A percentile compares a stretch with the other conserved stretches of the same genome.
Evolutionary conservation across 2,888 invertebrate species (phyloP).

Genomic region (Schrankia costaestrigalis): DNA sequence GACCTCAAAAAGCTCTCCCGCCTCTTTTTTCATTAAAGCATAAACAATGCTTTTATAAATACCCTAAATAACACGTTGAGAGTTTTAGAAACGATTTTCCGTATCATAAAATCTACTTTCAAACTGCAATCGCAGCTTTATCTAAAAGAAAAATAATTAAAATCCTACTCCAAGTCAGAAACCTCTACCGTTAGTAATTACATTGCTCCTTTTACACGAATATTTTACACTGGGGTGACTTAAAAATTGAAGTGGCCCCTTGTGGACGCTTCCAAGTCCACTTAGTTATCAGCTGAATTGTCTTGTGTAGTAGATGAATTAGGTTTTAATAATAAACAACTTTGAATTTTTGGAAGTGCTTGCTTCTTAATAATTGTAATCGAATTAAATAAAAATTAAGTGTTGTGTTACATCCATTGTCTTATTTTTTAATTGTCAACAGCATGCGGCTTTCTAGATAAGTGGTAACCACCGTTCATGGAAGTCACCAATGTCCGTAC

Average conservation of each 20-base stretch:
- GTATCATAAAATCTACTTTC: conserved; percentile 6
- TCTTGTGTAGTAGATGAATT: conserved; percentile 30
- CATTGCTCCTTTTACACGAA: conserved; percentile 30
- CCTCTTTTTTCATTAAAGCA: too few relatives aligned
- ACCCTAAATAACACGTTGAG: not conserved
- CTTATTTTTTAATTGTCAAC: too few relatives aligned
- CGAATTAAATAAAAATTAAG: too few relatives aligned
- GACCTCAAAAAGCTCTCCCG: too few relatives aligned
- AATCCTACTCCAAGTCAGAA: conserved; percentile 11
- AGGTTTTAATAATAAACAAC: conserved; percentile 25
- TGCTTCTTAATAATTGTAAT: too few relatives aligned
- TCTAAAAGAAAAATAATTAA: conserved; percentile 25
- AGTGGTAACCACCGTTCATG: too few relatives aligned
- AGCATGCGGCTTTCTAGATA: too few relatives aligned
- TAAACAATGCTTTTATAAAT: too few relatives aligned
- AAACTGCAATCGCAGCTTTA: conserved; percentile 17
- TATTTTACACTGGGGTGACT: conserved; percentile 40
- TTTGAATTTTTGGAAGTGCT: conserved; percentile 5
- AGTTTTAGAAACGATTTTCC: not conserved
- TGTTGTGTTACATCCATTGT: too few relatives aligned
- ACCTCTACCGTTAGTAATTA: conserved; percentile 31
- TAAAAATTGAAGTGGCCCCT: conserved; percentile 43
- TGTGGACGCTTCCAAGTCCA: conserved; percentile 34
- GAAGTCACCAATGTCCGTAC: too few relatives aligned
- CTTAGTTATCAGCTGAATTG: conserved; percentile 36